phyloP scores from a whole-genome alignment of 1,140 invertebrate genomes.

The Planococcus citri region DNA sequence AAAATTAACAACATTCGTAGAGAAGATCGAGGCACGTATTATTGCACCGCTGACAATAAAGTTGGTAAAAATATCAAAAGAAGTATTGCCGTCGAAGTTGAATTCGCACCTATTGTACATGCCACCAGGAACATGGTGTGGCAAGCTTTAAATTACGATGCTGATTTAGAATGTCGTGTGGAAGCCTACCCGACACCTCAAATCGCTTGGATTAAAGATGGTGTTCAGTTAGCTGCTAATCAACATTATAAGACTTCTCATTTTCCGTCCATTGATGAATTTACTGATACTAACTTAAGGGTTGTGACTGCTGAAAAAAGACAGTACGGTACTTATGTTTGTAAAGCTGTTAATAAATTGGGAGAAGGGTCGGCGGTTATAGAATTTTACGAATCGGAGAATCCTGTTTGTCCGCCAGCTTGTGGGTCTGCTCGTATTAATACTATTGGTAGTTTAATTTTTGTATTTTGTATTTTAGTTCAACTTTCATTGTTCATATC shows the following conservation, averaged over 20 bases:
- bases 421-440: constrained; percentile 44
- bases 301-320: constrained; percentile 80
- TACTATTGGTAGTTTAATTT: too few species aligned
- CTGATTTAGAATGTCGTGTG: constrained; percentile 82
- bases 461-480: too few species aligned
- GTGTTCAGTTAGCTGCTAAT: constrained; percentile 63
- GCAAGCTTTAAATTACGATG: constrained; percentile 80
- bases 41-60: constrained; percentile 83
- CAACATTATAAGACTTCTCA: constrained; percentile 71
- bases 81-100: constrained; percentile 79
- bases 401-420: constrained; percentile 81
- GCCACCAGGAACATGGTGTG: constrained; percentile 65
- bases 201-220: constrained; percentile 75
- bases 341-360: constrained; percentile 75
- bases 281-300: constrained; percentile 73
- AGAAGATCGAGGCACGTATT: constrained; percentile 82
- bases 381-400: constrained; percentile 72
- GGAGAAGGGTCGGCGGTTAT: constrained; percentile 61
- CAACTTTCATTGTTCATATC: too few species aligned
- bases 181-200: constrained; percentile 82
- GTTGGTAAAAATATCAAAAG: constrained; percentile 68
- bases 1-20: constrained; percentile 67
- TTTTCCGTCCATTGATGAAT: constrained; percentile 78
- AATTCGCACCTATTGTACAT: constrained; percentile 72
- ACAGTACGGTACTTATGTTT: constrained; percentile 74